Percentiles rank a stretch among this genome's conserved stretches.
Evolutionary conservation across 37 sponge, comb jelly and placozoan species (phyloP).

Genomic region (Aphrocallistes beatrix): DNA sequence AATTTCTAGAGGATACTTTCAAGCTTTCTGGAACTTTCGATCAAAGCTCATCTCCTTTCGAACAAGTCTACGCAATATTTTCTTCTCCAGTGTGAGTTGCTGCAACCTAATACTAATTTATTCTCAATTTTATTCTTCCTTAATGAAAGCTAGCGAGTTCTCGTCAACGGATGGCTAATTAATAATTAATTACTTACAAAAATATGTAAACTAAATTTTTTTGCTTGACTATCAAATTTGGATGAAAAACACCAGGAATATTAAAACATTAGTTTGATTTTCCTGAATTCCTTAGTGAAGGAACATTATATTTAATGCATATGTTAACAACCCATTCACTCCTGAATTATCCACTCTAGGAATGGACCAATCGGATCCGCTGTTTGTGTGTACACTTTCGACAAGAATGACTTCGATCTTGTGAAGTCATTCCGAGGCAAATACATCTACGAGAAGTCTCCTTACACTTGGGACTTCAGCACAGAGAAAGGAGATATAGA

Average conservation of each 20-base stretch:
- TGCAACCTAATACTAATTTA: not conserved
- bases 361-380: slow-evolving; percentile 66
- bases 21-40: not conserved
- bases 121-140: no score
- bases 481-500: not conserved
- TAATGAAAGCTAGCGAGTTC: no score
- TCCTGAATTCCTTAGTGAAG: no score
- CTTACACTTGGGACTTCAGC: not conserved
- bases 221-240: no score
- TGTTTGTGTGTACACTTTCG: slow-evolving; percentile 59
- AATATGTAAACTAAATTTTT: no score
- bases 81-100: not conserved
- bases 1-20: not conserved
- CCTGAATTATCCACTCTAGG: slow-evolving; percentile 24
- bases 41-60: not conserved
- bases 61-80: slow-evolving; percentile 10
- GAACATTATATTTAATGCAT: not conserved
- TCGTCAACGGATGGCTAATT: no score
- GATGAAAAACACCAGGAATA: no score
- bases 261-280: no score
- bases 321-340: not conserved
- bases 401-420: slow-evolving; percentile 19
- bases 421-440: slow-evolving; percentile 26
- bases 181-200: no score
- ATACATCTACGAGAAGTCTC: not conserved